A percentile compares a stretch with the other conserved stretches of the same genome.
Evolutionary conservation across 2,113 vertebrate genomes (phyloP).

Genomic region (Poeciliopsis prolifica): DNA sequence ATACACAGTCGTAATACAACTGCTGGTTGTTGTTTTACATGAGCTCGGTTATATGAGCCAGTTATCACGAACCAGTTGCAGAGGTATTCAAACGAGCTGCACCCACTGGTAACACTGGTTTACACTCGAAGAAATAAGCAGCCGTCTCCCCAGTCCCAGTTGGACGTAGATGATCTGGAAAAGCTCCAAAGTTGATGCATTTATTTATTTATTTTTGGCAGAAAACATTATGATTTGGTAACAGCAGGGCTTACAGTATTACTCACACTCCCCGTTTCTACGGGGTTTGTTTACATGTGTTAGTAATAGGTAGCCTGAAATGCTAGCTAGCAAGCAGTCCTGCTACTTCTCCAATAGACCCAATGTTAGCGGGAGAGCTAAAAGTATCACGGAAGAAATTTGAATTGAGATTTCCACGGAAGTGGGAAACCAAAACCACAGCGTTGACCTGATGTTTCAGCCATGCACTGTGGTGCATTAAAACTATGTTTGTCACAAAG

Average conservation of each 20-base stretch:
- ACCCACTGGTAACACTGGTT: slow-evolving; percentile 45
- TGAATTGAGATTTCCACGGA: slow-evolving; percentile 22
- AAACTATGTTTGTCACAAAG: not conserved
- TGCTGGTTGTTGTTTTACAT: slow-evolving; percentile 52
- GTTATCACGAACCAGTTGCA: slow-evolving; percentile 34
- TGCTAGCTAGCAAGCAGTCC: not conserved
- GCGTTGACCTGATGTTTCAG: slow-evolving; percentile 17
- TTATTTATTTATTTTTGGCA: not conserved
- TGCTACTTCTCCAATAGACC: not conserved
- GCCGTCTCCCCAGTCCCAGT: not conserved
- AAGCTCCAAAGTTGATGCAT: not conserved
- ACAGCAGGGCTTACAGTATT: not conserved
- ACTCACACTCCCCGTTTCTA: not conserved
- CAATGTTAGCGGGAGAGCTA: not conserved
- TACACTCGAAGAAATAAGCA: slow-evolving; percentile 39
- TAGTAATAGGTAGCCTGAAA: not conserved
- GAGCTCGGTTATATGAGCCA: not conserved
- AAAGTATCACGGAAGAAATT: slow-evolving; percentile 11
- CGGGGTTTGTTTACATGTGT: not conserved
- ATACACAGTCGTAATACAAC: slow-evolving; percentile 30
- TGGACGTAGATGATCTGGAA: not conserved
- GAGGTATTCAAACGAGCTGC: slow-evolving; percentile 59
- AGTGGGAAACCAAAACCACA: slow-evolving; percentile 26
- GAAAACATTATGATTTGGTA: not conserved
- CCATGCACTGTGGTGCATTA: slow-evolving; percentile 6